Base-by-base conservation (phyloP, 2,888 invertebrate species). In the Pardosa pseudoannulata region DNA sequence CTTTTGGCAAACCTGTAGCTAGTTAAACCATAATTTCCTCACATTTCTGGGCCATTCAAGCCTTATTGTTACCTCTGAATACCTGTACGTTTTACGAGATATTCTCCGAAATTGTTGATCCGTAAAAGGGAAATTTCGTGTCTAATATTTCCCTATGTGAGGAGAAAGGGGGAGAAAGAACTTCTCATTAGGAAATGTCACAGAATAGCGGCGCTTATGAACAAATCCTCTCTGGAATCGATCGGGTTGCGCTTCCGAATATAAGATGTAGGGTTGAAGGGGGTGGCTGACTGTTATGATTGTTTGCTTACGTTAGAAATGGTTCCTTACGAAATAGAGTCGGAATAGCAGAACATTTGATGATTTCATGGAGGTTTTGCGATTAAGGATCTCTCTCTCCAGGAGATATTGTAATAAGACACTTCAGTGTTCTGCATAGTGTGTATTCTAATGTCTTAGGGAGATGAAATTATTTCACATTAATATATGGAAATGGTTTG, bases 151-250 rank as follows among this genome's bases (percentile, higher is more conserved):
- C 56, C 3, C 46, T 46, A 16, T 46, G 16, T 62, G 23, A 16
- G n/a, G 65, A 31, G 65, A 29, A 65, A 31, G 31, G 31, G 65
- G 65, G 62, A 28, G 16, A 65, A 65, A n/a, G n/a, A 65, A 1
- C 16, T 28, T 79, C 79, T 79, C 71, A 79, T 79, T 79, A 71
- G 79, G 79, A 79, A 71, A 79, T 79, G 79, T 79, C 79, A 71
- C 71, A 62, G 71, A 31, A 31, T 65, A 65, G 65, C 65, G 29
- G 31, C 29, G 65, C 65, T 76, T 79, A 71, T 79, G 79, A 79
- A 71, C 79, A 79, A 79, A 79, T 71, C 79, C 79, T 70, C 19
- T 16, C 41, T 32, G 36, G 31, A 64, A 79, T 79, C 79, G 79
- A 79, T 79, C 79, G 79, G 6, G 29, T 23, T 23, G 32, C 29